phyloP scores from a whole-genome alignment of 2,888 invertebrate genomes.

The Eristalinus sepulchralis region DNA sequence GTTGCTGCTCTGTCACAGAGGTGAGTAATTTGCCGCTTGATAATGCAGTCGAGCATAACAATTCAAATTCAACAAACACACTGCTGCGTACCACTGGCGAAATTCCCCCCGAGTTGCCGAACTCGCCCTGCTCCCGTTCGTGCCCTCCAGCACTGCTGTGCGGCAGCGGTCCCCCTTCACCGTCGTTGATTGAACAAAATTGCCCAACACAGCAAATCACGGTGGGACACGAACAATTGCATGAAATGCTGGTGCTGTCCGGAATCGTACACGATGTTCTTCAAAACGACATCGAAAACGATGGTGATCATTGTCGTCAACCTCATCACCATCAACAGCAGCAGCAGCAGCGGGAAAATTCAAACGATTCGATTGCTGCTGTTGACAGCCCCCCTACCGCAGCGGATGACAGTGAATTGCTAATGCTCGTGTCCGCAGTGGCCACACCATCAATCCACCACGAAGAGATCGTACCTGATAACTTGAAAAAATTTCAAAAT shows the following conservation, averaged over 20 bases:
- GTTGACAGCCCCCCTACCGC: neutral
- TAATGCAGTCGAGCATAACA: constrained; percentile 66
- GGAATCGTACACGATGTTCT: constrained; percentile 31
- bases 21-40: constrained; percentile 71
- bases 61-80: constrained; percentile 53
- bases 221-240: constrained; percentile 55
- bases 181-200: constrained; percentile 64
- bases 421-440: constrained; percentile 47
- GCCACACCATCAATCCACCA: constrained; percentile 76
- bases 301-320: constrained; percentile 17
- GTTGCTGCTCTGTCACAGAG: constrained; percentile 60
- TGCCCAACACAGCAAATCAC: constrained; percentile 60
- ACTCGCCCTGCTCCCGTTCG: constrained; percentile 38
- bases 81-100: neutral
- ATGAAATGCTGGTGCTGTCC: constrained; percentile 62
- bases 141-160: constrained; percentile 50
- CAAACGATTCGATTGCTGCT: neutral
- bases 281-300: constrained; percentile 9
- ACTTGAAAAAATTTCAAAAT: constrained; percentile 75
- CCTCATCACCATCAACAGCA: neutral
- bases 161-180: neutral
- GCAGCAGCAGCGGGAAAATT: neutral
- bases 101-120: neutral
- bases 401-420: constrained; percentile 27
- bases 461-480: constrained; percentile 79